Percentiles rank a stretch among this genome's conserved stretches.
Evolutionary conservation across 2,888 invertebrate genomes (phyloP).

Genomic region (Steinernema scapterisci): DNA sequence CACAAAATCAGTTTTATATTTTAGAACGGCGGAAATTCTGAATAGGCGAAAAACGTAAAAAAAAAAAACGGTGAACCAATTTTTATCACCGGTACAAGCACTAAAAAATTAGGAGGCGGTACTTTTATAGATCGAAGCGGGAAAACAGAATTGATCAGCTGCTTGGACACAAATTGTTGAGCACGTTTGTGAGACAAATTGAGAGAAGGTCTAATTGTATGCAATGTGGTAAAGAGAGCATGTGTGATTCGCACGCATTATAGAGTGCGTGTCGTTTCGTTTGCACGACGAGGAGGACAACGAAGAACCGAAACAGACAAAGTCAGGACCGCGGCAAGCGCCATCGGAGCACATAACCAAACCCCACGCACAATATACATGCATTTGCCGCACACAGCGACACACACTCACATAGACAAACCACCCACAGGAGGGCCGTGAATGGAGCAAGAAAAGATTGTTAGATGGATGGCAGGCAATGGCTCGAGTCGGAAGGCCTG

Average conservation of each 20-base stretch:
- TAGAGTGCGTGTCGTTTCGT: slow-evolving; percentile 10
- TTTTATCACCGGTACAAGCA: too few species aligned
- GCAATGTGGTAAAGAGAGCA: background rate
- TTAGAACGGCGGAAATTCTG: too few species aligned
- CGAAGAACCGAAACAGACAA: background rate
- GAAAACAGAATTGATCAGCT: too few species aligned
- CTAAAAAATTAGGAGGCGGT: too few species aligned
- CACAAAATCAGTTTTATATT: too few species aligned
- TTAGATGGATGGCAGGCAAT: slow-evolving; percentile 24
- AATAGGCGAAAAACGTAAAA: too few species aligned
- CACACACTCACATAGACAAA: background rate
- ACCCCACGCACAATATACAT: background rate
- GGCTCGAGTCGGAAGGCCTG: background rate
- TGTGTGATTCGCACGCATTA: slow-evolving; percentile 23
- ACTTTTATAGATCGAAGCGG: too few species aligned
- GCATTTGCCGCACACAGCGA: too few species aligned
- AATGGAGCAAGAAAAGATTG: slow-evolving; percentile 18
- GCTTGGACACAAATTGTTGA: too few species aligned
- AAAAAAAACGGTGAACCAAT: too few species aligned
- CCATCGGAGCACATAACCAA: slow-evolving; percentile 19
- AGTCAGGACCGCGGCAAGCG: slow-evolving; percentile 11
- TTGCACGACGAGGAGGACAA: slow-evolving; percentile 8
- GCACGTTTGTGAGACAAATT: background rate
- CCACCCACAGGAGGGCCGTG: slow-evolving; percentile 31
- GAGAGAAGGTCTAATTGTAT: background rate